Evolutionary conservation across 2,888 invertebrate genomes (phyloP), one percentile per base, ranked within the genome.

Genomic region (Drosophila formosana): DNA sequence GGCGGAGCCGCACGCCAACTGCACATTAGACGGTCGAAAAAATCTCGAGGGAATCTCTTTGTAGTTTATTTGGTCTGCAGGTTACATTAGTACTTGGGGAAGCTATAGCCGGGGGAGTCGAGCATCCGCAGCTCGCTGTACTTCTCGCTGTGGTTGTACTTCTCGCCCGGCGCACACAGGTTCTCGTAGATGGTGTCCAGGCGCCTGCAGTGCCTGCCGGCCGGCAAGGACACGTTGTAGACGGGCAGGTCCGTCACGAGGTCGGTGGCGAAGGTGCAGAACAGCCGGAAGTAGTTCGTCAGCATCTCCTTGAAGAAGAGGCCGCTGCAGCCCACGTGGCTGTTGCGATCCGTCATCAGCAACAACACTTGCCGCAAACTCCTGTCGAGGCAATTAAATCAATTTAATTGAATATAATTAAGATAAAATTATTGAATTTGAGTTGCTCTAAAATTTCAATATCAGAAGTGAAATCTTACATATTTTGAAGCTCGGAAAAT

Each of bases 241-340:
- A 81, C 60, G 43, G 74, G 60, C 4, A 13, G 39, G 1, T 63
- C 13, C 0, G 39, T 8, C 57, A 76, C 37, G 18, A 67, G 71
- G 2, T 77, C 69, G 0, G 81, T 81, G n/a, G 81, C 64, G 45
- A 81, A 81, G 8, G 72, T 18, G 41, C 81, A 81, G 9, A 28
- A 43, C 2, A 81, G 0, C 3, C 25, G 41, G 37, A 79, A 69
- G 2, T 69, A 11, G 1, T 69, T 46, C 0, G 6, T 1, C 4
- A n/a, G 13, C 0, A 50, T 37, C 3, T 3, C n/a, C 1, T 2
- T 11, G 18, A 37, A 65, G 8, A 45, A 50, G 39, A 71, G 1
- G 0, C 37, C 76, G n/a, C 76, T 63, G 53, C 81, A 81, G 47
- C 81, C 81, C 28, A 81, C 53, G 28, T 76, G 74, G 3, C 78